Conservation (phyloP, 30 jellyfish, hydroid and myxozoan species). For the Hydractinia echinata region DNA sequence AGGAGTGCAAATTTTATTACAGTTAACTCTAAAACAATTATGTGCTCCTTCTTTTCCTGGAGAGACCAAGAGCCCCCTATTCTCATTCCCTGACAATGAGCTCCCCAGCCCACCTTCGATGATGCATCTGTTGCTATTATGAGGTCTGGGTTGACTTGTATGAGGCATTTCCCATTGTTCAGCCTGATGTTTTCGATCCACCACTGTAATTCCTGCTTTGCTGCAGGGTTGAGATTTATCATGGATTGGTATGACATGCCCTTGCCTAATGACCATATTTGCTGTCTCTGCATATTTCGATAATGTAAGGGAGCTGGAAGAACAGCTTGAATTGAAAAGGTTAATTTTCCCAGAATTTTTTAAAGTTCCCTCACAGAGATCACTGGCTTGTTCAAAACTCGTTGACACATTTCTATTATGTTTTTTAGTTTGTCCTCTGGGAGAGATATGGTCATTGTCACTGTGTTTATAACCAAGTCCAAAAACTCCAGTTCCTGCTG, state of each 20-base stretch:
- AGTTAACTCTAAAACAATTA: neutral
- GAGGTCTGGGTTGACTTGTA: neutral
- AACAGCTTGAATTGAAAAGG: neutral
- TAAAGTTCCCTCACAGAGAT: conserved; percentile 7
- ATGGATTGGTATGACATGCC: conserved; percentile 1
- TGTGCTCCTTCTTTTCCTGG: neutral
- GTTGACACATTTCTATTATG: conserved; percentile 8
- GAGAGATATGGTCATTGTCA: conserved; percentile 15
- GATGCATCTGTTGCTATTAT: neutral
- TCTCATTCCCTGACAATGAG: too few species aligned
- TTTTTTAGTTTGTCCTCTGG: too few species aligned
- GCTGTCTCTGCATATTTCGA: neutral
- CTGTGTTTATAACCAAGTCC: conserved; percentile 20
- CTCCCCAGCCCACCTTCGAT: conserved; percentile 8
- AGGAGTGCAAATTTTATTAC: neutral
- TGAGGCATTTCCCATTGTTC: conserved; percentile 9
- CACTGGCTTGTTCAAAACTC: conserved; percentile 4
- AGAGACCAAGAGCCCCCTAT: too few species aligned
- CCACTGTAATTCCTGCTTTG: conserved; percentile 1
- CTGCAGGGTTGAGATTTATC: neutral
- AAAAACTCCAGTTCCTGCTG: conserved; percentile 16
- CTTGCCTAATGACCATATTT: neutral
- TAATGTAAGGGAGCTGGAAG: conserved; percentile 4
- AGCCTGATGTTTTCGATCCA: neutral
- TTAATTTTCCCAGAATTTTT: neutral